Evolutionary conservation across 1,140 invertebrate genomes (phyloP).

Genomic region (Drosophila kikkawai): DNA sequence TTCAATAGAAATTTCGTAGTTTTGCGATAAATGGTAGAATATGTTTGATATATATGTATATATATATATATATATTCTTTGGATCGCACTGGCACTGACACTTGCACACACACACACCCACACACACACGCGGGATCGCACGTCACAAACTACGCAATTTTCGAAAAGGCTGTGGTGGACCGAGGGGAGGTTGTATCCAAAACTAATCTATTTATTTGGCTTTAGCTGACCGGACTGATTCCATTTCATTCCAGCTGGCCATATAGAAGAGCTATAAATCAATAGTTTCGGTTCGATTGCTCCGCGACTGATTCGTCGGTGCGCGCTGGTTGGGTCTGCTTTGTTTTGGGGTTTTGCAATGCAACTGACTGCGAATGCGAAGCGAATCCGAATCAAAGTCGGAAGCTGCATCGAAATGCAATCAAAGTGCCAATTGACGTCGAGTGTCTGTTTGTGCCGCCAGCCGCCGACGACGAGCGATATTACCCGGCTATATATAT

Average conservation of each 20-base stretch:
- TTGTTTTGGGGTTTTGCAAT: slow-evolving; percentile 71
- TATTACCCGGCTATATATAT: slow-evolving; percentile 30
- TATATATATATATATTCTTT: slow-evolving; percentile 37
- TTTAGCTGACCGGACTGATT: slow-evolving; percentile 61
- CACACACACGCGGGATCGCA: slow-evolving; percentile 29
- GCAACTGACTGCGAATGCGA: slow-evolving; percentile 63
- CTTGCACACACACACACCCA: background rate
- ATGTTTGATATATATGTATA: background rate
- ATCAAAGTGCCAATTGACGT: slow-evolving; percentile 71
- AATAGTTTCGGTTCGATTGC: slow-evolving; percentile 68
- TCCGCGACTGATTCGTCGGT: slow-evolving; percentile 29
- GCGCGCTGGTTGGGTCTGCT: slow-evolving; percentile 41
- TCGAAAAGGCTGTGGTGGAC: background rate
- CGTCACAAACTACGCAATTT: slow-evolving; percentile 68
- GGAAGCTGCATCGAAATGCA: slow-evolving; percentile 69
- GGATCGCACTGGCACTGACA: slow-evolving; percentile 19
- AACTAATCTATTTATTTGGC: slow-evolving; percentile 81
- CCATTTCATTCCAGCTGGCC: slow-evolving; percentile 62
- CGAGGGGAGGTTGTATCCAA: slow-evolving; percentile 14
- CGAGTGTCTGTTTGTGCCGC: slow-evolving; percentile 45
- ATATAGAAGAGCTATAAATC: slow-evolving; percentile 62
- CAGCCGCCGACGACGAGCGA: slow-evolving; percentile 37
- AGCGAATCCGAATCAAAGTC: slow-evolving; percentile 41
- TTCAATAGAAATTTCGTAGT: slow-evolving; percentile 30
- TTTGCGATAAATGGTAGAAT: slow-evolving; percentile 46